A percentile compares a stretch with the other conserved stretches of the same genome.
phyloP scores from a whole-genome alignment of 1,140 invertebrate species.

The Trialeurodes vaporariorum region DNA sequence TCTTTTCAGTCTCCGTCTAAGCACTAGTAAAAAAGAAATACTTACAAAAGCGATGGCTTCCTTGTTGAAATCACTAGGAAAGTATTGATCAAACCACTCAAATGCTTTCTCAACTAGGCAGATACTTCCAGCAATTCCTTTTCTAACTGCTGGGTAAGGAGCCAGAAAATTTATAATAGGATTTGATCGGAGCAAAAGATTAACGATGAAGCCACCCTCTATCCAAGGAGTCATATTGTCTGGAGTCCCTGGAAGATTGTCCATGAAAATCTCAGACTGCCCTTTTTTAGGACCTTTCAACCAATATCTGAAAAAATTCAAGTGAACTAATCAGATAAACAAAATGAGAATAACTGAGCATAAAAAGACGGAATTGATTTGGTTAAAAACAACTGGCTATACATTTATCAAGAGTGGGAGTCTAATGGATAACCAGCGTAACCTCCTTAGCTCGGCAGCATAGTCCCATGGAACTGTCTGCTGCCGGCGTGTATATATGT shows the following conservation, averaged over 20 bases:
- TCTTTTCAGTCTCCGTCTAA: too few relatives aligned
- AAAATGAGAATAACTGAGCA: too few relatives aligned
- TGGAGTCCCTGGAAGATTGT: slow-evolving; percentile 65
- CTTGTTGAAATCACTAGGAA: slow-evolving; percentile 45
- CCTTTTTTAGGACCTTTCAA: slow-evolving; percentile 60
- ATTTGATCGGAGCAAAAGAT: slow-evolving; percentile 41
- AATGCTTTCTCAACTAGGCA: slow-evolving; percentile 44
- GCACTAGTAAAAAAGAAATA: slow-evolving; percentile 27
- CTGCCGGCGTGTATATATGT: too few relatives aligned
- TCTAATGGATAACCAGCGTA: too few relatives aligned
- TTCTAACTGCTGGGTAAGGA: slow-evolving; percentile 45
- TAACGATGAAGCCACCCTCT: slow-evolving; percentile 52
- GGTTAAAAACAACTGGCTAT: too few relatives aligned
- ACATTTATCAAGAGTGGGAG: too few relatives aligned
- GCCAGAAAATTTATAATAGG: slow-evolving; percentile 37
- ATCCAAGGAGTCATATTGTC: slow-evolving; percentile 62
- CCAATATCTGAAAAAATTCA: slow-evolving; percentile 54
- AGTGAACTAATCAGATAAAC: too few relatives aligned
- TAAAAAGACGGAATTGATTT: too few relatives aligned
- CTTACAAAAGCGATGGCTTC: slow-evolving; percentile 41
- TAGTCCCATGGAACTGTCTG: too few relatives aligned
- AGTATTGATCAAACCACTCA: slow-evolving; percentile 40
- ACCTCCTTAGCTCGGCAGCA: too few relatives aligned
- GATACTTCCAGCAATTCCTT: slow-evolving; percentile 43
- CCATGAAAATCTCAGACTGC: slow-evolving; percentile 56